Evolutionary conservation across 2,888 invertebrate genomes (phyloP).

Genomic region (Megastigmus dorsalis): DNA sequence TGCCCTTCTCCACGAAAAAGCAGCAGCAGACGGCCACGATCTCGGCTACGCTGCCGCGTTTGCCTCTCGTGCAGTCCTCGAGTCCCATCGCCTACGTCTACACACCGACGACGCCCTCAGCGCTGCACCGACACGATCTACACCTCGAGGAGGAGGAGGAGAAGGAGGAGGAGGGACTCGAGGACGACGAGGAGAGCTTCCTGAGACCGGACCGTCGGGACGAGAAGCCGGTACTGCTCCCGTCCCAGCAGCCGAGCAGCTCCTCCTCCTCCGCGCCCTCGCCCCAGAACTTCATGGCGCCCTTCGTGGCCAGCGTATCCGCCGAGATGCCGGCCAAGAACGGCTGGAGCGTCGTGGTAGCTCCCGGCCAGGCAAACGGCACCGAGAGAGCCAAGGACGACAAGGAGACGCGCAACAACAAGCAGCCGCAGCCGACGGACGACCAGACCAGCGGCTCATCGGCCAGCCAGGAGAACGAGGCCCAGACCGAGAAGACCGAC

Average conservation of each 20-base stretch:
- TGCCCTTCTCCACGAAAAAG: slow-evolving; percentile 70
- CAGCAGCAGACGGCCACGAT: slow-evolving; percentile 56
- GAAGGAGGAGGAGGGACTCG: too few relatives aligned
- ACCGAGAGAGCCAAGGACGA: slow-evolving; percentile 32
- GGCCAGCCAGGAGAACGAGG: slow-evolving; percentile 59
- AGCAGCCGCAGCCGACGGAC: slow-evolving; percentile 23
- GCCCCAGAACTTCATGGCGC: slow-evolving; percentile 80
- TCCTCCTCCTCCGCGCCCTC: slow-evolving; percentile 73
- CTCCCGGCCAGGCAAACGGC: slow-evolving; percentile 38
- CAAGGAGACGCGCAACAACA: slow-evolving; percentile 11
- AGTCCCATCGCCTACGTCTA: slow-evolving; percentile 81
- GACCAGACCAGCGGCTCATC: slow-evolving; percentile 45
- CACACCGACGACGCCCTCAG: slow-evolving; percentile 77
- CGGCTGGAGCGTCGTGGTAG: slow-evolving; percentile 79
- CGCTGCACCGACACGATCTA: slow-evolving; percentile 60
- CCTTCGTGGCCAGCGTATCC: slow-evolving; percentile 81
- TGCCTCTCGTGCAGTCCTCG: slow-evolving; percentile 72
- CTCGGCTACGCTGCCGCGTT: slow-evolving; percentile 69
- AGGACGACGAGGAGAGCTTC: slow-evolving; percentile 53
- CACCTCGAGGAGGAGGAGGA: slow-evolving; percentile 49
- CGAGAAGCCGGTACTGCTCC: slow-evolving; percentile 66
- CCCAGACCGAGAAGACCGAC: slow-evolving; percentile 58
- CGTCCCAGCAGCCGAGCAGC: slow-evolving; percentile 71
- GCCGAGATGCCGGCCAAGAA: slow-evolving; percentile 77
- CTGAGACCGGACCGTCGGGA: slow-evolving; percentile 54